Evolutionary conservation across 2,888 invertebrate species (phyloP), one percentile per base, ranked within the genome.

Genomic region (Cantharis flavilabris): DNA sequence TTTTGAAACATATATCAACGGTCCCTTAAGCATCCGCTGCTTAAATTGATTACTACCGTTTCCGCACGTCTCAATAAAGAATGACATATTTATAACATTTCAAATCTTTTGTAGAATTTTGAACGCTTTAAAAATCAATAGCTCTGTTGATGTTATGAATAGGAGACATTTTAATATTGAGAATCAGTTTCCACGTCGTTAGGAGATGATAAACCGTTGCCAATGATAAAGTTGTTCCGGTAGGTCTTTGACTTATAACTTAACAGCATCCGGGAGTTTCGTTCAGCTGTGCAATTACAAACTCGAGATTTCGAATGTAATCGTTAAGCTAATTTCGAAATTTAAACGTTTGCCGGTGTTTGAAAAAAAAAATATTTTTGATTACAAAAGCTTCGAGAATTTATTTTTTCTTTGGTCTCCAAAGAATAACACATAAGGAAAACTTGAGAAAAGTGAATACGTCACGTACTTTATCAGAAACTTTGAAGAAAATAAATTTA

Each of bases 41-140:
- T 23, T 65, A 65, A 65, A 65, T 65, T 65, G 20, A 65, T 65
- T 65, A 65, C 65, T 65, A 65, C 65, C 65, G 65, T 65, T 65
- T 65, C 65, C 65, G 65, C 20, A 65, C 23, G 18, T 65, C 23
- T 20, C 18, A 65, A 20, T 23, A 23, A 20, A 23, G 23, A 23
- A 65, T 65, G 23, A 23, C 18, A 23, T 65, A 23, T 65, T 65
- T 65, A 65, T 65, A 65, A 65, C 33, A 49, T 49, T 49, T 65
- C 65, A 16, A 65, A 65, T 23, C 14, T 23, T 23, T 65, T 65
- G 33, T 49, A 49, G 33, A 65, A 65, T 65, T 65, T 18, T 65
- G 9, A 65, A 65, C 16, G 23, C 23, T 23, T 65, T 23, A 65
- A 65, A 64, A 20, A 65, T 65, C 65, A 13, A 65, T 65, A 65